A percentile compares a stretch with the other conserved stretches of the same genome.
Conservation (phyloP, 2,888 invertebrate genomes). For the Microctonus aethiopoides region DNA sequence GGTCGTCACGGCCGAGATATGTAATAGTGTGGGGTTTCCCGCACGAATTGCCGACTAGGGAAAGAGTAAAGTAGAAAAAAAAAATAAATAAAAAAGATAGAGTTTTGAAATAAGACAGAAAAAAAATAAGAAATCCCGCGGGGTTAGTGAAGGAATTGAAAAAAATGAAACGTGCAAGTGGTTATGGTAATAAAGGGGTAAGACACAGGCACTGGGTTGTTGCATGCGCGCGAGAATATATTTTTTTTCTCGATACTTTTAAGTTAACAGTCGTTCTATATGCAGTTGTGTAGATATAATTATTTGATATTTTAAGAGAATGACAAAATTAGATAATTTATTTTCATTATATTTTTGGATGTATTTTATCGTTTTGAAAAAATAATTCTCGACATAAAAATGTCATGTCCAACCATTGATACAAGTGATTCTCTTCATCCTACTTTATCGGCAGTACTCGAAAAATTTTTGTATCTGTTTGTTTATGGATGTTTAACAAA, state of each 20-base stretch:
- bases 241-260: background rate
- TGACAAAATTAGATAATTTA: too few species aligned
- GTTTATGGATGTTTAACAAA: conserved; percentile 9
- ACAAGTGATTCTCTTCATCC: too few species aligned
- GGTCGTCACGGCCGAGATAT: conserved; percentile 46
- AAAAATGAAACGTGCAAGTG: conserved; percentile 36
- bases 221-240: background rate
- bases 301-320: too few species aligned
- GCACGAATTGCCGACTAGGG: background rate
- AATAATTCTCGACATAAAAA: too few species aligned
- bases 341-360: too few species aligned
- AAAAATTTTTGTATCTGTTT: too few species aligned
- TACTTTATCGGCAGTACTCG: too few species aligned
- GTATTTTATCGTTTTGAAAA: too few species aligned
- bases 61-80: background rate
- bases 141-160: background rate
- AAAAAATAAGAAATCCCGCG: background rate
- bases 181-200: conserved; percentile 51
- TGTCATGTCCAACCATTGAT: too few species aligned
- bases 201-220: conserved; percentile 31
- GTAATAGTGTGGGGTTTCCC: background rate
- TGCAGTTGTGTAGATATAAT: too few species aligned
- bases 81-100: conserved; percentile 3
- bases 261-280: too few species aligned
- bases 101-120: background rate